Evolutionary conservation across 1,140 invertebrate genomes (phyloP).

Genomic region (Cydia amplana): DNA sequence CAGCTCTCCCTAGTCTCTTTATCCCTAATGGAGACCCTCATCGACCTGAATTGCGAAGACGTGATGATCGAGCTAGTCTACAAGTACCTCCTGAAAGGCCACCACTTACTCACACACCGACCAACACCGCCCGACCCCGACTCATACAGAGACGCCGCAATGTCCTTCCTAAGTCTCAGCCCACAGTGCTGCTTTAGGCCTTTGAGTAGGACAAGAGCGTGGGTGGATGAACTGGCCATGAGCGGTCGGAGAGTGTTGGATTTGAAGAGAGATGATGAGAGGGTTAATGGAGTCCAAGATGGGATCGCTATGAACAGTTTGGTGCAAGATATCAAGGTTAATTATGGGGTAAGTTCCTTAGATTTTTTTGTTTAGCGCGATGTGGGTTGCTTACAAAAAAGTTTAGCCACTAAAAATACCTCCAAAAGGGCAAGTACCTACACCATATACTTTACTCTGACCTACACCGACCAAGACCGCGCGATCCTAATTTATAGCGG

Average conservation of each 20-base stretch:
- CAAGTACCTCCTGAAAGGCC: constrained; percentile 91
- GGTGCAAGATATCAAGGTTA: constrained; percentile 70
- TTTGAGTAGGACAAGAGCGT: constrained; percentile 59
- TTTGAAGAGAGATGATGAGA: constrained; percentile 56
- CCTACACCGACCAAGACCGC: too few relatives aligned
- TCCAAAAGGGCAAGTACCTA: too few relatives aligned
- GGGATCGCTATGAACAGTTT: constrained; percentile 69
- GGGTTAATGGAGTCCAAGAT: constrained; percentile 62
- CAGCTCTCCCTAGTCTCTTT: constrained; percentile 95
- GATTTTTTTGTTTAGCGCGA: too few relatives aligned
- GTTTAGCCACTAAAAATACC: too few relatives aligned
- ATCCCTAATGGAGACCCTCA: constrained; percentile 93
- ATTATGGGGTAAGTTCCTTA: constrained; percentile 70
- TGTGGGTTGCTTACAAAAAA: too few relatives aligned
- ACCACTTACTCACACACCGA: constrained; percentile 90
- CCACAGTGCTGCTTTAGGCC: constrained; percentile 73
- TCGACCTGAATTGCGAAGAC: constrained; percentile 97
- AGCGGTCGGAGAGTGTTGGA: constrained; percentile 64
- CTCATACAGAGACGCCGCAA: constrained; percentile 89
- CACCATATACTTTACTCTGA: too few relatives aligned
- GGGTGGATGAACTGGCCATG: constrained; percentile 60
- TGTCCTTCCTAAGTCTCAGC: constrained; percentile 90
- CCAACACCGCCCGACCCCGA: constrained; percentile 88
- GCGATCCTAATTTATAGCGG: too few relatives aligned
- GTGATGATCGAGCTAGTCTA: constrained; percentile 96